Base-by-base conservation (phyloP, 2,113 vertebrate species). In the Pterocles gutturalis region DNA sequence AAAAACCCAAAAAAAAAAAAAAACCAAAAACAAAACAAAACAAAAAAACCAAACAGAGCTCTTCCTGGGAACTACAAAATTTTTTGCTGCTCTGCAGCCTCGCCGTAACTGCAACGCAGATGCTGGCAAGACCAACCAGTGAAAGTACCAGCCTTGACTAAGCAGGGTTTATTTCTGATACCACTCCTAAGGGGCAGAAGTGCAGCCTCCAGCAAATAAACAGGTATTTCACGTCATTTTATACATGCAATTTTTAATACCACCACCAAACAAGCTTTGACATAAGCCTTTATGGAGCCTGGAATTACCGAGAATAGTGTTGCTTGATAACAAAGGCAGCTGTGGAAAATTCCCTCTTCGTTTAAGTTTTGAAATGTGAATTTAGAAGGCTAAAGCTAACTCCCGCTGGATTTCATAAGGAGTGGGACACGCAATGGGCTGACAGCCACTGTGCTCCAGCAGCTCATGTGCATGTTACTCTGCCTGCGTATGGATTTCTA, bases 371-470 rank as follows among this genome's bases (percentile, higher is more conserved):
- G 13, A 75, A 54, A 51, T 12, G 1, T 0, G 21, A 46, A 4
- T 89, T 75, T 1, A 41, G 20, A 17, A 80, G 14, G 13, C 41
- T 17, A 16, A 58, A 72, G 24, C 8, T 4, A 8, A 29, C 4
- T 38, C 17, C 33, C 17, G 33, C 3, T 0, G 0, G 12, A 17
- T 36, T 38, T 13, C 16, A 6, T 25, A 17, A 3, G 0, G 25
- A n/a, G 17, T 3, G 2, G 6, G 19, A 19, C 1, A 11, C 3
- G 26, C 38, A 29, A 1, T 13, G 34, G 36, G 38, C 57, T n/a
- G 69, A 6, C n/a, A 36, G 34, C 19, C 48, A 2, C 33, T 1
- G 3, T 20, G 48, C 54, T 66, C 14, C 2, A n/a, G 31, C 58
- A 10, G 64, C 71, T 41, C 60, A 6, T 0, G 1, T 17, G 11